Evolutionary conservation across 2,797 vertebrate species (phyloP), one percentile per base, ranked within the genome.

Genomic region (Calcarius lapponicus): DNA sequence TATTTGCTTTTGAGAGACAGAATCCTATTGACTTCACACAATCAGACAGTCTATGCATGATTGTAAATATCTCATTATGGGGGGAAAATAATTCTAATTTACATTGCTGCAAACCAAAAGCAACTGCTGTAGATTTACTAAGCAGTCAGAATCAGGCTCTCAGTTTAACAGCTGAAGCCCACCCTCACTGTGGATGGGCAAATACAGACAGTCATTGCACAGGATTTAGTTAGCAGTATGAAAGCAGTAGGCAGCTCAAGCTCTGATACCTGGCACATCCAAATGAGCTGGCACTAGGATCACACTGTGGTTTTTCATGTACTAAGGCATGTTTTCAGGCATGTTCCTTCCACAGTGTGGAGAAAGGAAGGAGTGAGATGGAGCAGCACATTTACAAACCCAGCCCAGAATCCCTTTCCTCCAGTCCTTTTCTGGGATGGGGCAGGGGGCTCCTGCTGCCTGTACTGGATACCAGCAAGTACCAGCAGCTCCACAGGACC

Each of bases 1-100:
- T 81, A 48, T 90, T 92, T 95, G 64, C 86, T 88, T 65, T 31
- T 81, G 70, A 75, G 86, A 95, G 50, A 79, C 86, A 90, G 73
- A 90, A 79, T 86, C 51, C 47, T 40, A 25, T 19, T 84, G 82
- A 75, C 22, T 62, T 83, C 28, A 32, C 26, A 10, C 32, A 29
- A 24, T 6, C 20, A 50, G 50, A 25, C 56, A 50, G 50, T n/a
- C 80, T 50, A 26, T 0, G 2, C 10, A 2, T 22, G 42, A 54
- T 3, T 34, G 47, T 19, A 43, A 80, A 25, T 10, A 50, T 72
- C 67, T 65, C 10, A 0, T 48, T 38, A 19, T 2, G 22, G 66
- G 20, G 29, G 2, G 14, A 32, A 69, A 74, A 12, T 3, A 0
- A 65, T 69, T 88, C 71, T 53, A 11, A 13, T 45, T 93, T 66